phyloP scores from a whole-genome alignment of 2,888 invertebrate genomes.

The Caenorhabditis sp. region DNA sequence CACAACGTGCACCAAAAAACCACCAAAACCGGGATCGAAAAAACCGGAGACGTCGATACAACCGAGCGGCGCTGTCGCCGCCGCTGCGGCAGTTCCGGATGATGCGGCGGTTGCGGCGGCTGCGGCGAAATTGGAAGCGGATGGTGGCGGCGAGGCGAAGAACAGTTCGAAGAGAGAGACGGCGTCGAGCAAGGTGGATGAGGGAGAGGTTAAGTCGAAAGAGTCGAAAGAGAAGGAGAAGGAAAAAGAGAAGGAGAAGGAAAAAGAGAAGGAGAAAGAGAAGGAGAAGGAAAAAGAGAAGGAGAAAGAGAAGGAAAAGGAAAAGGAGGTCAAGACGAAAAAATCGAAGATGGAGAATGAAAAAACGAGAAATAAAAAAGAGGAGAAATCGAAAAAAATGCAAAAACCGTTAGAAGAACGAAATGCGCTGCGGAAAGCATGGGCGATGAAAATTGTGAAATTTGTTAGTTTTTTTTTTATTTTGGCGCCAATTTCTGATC shows the following conservation, averaged over 20 bases:
- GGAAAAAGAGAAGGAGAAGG: constrained; percentile 3
- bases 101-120: background rate
- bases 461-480: constrained; percentile 6
- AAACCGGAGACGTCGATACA: too few species aligned
- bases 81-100: background rate
- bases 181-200: background rate
- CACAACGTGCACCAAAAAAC: background rate
- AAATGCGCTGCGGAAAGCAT: constrained; percentile 11
- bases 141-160: background rate
- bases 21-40: background rate
- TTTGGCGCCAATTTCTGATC: background rate
- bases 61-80: too few species aligned
- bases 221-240: constrained; percentile 8
- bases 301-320: constrained; percentile 3
- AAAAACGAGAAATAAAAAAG: background rate
- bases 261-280: constrained; percentile 2
- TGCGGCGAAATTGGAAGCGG: background rate
- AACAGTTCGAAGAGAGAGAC: background rate
- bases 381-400: background rate
- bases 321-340: background rate
- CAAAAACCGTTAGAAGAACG: constrained; percentile 1
- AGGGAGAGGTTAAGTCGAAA: background rate
- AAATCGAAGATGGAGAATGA: background rate
- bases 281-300: background rate
- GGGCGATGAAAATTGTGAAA: constrained; percentile 25